Base-by-base conservation (phyloP, 2,888 invertebrate genomes). In the Camponotus fellah region DNA sequence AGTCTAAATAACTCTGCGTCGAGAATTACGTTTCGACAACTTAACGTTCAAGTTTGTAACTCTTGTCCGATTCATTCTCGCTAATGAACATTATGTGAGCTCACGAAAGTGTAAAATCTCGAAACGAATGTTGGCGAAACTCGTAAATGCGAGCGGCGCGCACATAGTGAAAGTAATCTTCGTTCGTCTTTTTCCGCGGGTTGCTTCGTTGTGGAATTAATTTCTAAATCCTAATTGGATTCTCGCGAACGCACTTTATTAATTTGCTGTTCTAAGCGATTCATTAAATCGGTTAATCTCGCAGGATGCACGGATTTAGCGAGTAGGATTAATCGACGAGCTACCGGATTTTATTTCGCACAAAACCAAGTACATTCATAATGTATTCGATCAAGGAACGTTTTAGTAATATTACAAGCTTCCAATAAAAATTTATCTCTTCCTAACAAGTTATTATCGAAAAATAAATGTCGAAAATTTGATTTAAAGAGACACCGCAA, bases 111-210 rank as follows among this genome's bases (percentile, higher is more conserved):
- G 80, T 83, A 80, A 72, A 60, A 58, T 60, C 62, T 26, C 32
- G 58, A 69, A 83, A 43, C 14, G 74, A 26, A 26, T n/a, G 14
- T 26, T 14, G 14, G 74, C 32, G 79, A 85, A 85, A 83, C 75
- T 53, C 32, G 34, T 21, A 72, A 21, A 34, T 32, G 40, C 43
- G 64, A 79, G 58, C 69, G 17, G 40, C 8, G 49, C 68, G 72
- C 56, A 53, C 17, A 17, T 62, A 69, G 85, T 76, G 88, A 88
- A 88, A 87, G 86, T 62, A 37, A 86, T 85, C 81, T 40, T 72
- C 66, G 46, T 26, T 66, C 49, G 32, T 76, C 17, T 43, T 69
- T 64, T n/a, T 60, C 37, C 26, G 53, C 17, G 37, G 21, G 37
- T 3, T 49, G 10, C 37, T n/a, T 32, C 32, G 66, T 12, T 26